A percentile compares a stretch with the other conserved stretches of the same genome.
These are phyloP conservation scores for Nomada fabriciana DNA, from an alignment of 2,888 invertebrate species.

Conservation along the genomic window DNA sequence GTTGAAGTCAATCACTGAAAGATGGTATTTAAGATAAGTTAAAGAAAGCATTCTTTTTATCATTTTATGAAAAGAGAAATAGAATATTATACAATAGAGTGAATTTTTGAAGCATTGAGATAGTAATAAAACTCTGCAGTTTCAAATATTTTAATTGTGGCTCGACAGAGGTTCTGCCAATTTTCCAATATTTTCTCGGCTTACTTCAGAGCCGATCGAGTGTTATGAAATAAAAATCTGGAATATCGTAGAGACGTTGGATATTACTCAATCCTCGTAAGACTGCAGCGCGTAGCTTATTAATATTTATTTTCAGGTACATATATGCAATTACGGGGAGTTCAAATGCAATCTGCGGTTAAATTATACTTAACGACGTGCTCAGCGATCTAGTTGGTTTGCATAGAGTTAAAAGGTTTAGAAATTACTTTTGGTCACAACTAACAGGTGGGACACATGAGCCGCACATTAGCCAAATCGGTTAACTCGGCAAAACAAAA, in stretches of 20 bases:
- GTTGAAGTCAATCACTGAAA: background rate
- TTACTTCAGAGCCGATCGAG: no score
- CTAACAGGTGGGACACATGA: slow-evolving; percentile 9
- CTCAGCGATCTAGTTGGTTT: slow-evolving; percentile 32
- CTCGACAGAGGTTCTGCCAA: no score
- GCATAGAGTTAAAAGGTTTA: background rate
- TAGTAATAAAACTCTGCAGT: background rate
- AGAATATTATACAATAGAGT: no score
- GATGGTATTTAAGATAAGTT: no score
- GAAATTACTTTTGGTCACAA: slow-evolving; percentile 13
- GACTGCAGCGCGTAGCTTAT: background rate
- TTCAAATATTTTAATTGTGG: background rate
- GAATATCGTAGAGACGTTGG: no score
- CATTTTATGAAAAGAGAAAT: no score
- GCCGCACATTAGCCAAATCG: no score
- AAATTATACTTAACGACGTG: slow-evolving; percentile 9
- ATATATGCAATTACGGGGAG: background rate
- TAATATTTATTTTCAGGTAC: slow-evolving; percentile 5
- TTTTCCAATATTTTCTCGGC: background rate
- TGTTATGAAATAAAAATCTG: no score
- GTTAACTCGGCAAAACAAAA: no score
- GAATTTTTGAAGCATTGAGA: background rate
- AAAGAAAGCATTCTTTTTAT: no score
- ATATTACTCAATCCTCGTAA: no score
- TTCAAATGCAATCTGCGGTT: background rate